Evolutionary conservation across 2,888 invertebrate genomes (phyloP), one percentile per base, ranked within the genome.

Genomic region (Heliconius cydno): DNA sequence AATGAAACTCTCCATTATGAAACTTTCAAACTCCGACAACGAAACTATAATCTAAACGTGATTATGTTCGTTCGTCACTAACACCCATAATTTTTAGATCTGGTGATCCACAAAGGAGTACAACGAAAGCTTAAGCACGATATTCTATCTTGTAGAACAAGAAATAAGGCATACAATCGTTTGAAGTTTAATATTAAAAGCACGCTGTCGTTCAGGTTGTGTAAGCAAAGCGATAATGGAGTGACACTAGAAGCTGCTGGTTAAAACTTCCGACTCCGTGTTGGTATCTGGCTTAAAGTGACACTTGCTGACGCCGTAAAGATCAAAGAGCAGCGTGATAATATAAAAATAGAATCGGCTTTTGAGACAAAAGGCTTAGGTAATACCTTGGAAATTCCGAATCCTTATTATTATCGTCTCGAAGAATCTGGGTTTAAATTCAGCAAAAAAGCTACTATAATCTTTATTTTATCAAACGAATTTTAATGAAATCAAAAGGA

Each of bases 31-130:
- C n/a, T 10, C 38, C 9, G 41, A 68, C 41, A 13, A 41, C 68
- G 38, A 68, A 41, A 41, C 25, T 68, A 41, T 28, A 30, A 76
- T 80, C 71, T 72, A 76, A 68, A 72, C 67, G 80, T 72, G 75
- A 79, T 82, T 81, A 78, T 80, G 76, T 82, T 79, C 77, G 72
- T 80, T 82, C 79, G 80, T 79, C 79, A 77, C 52, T 65, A 78
- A 57, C 57, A 30, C 30, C 70, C 46, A 75, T 60, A 34, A 74
- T 63, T 79, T 70, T 70, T 67, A 79, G 60, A 79, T 79, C 63
- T 60, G 52, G 28, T 78, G 73, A 73, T 75, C 68, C 63, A 66
- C 78, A 72, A 78, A 78, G 34, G n/a, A 4, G 25, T 57, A 65
- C 19, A 25, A 63, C 2, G 38, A 57, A 25, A 46, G 41, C 12